These are phyloP conservation scores for Agriopis aurantiaria DNA, from an alignment of 2,888 invertebrate species.

Conservation along the genomic window DNA sequence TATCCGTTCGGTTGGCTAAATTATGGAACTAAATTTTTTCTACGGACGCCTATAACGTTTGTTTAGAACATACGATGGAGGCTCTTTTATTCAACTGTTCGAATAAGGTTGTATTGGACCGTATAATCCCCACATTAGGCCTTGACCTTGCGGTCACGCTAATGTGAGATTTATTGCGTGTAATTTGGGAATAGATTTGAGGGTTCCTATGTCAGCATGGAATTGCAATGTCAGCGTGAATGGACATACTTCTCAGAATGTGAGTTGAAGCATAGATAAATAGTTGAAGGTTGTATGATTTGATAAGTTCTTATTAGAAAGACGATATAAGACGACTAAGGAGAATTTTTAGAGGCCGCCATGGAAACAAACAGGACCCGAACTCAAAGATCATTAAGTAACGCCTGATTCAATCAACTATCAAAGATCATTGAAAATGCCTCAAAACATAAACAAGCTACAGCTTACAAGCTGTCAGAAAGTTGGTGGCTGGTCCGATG, in stretches of 20 bases:
- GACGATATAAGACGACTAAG: background rate
- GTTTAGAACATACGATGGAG: no score
- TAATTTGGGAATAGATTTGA: slow-evolving; percentile 22
- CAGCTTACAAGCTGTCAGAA: no score
- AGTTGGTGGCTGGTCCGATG: no score
- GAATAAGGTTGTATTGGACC: background rate
- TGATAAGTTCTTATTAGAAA: background rate
- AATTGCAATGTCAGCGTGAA: slow-evolving; percentile 7
- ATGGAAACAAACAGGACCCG: background rate
- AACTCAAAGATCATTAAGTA: no score
- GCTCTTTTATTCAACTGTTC: no score
- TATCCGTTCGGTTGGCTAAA: no score
- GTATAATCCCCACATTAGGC: slow-evolving; percentile 16
- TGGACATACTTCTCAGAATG: background rate
- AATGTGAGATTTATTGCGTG: slow-evolving; percentile 24
- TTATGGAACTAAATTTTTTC: no score
- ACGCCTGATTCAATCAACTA: no score
- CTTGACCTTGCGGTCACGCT: slow-evolving; percentile 21
- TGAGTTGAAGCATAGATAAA: background rate
- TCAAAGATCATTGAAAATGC: no score
- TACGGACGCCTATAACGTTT: no score
- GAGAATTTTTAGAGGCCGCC: no score
- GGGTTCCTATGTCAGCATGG: slow-evolving; percentile 1
- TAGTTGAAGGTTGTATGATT: background rate
- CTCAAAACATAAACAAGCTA: no score